Evolutionary conservation across 2,113 vertebrate genomes (phyloP).

Genomic region (Malurus cyaneus): DNA sequence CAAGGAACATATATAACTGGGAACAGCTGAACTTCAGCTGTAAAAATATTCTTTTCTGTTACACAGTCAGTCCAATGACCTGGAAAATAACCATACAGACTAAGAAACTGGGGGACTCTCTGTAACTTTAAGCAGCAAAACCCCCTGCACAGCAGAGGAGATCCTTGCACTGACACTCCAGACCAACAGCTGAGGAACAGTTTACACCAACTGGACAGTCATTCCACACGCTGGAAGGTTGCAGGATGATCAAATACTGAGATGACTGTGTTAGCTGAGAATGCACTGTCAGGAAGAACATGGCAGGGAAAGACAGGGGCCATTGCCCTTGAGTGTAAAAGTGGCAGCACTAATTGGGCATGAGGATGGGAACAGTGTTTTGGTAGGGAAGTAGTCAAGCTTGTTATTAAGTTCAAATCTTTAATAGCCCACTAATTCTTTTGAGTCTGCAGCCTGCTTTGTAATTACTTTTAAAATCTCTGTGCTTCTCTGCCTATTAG

Average conservation of each 20-base stretch:
- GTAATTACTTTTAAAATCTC: slow-evolving; percentile 36
- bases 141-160: fast-evolving
- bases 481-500: background rate
- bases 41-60: background rate
- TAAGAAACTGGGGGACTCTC: background rate
- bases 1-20: background rate
- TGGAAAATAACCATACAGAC: background rate
- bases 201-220: background rate
- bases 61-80: background rate
- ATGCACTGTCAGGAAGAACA: background rate
- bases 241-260: background rate
- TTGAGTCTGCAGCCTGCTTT: slow-evolving; percentile 15
- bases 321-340: slow-evolving; percentile 4
- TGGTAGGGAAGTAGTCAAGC: slow-evolving; percentile 15
- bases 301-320: background rate
- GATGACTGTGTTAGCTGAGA: background rate
- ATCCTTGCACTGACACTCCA: background rate
- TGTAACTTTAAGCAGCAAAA: background rate
- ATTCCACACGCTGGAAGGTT: background rate
- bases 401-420: slow-evolving; percentile 49
- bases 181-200: background rate
- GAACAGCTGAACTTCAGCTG: background rate
- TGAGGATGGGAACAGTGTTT: slow-evolving; percentile 14
- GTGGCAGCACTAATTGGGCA: slow-evolving; percentile 26
- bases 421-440: slow-evolving; percentile 51